Evolutionary conservation across 2,797 vertebrate genomes (phyloP).

Genomic region (Discoglossus pictus): DNA sequence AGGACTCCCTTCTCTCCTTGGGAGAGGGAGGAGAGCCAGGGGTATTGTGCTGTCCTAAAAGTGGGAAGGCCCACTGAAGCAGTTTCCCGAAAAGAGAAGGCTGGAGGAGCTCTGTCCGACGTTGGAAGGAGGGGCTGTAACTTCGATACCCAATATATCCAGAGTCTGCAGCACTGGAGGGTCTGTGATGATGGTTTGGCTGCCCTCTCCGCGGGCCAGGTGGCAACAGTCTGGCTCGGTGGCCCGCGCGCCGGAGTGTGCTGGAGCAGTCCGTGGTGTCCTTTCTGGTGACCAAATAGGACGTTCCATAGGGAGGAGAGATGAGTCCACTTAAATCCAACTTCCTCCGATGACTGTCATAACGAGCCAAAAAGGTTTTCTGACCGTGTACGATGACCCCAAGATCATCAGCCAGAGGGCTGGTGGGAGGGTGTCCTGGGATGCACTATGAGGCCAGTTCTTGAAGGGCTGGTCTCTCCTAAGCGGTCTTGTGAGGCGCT

Average conservation of each 20-base stretch:
- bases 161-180: slow-evolving; percentile 79
- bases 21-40: slow-evolving; percentile 42
- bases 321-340: slow-evolving; percentile 76
- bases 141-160: slow-evolving; percentile 92
- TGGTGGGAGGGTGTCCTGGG: slow-evolving; percentile 89
- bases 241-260: slow-evolving; percentile 49
- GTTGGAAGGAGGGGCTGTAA: slow-evolving; percentile 95
- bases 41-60: slow-evolving; percentile 62
- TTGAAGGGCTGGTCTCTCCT: slow-evolving; percentile 65
- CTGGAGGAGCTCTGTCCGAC: slow-evolving; percentile 91
- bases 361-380: slow-evolving; percentile 81
- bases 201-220: slow-evolving; percentile 60
- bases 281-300: slow-evolving; percentile 60
- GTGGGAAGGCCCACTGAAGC: slow-evolving; percentile 82
- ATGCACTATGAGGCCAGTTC: slow-evolving; percentile 89
- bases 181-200: slow-evolving; percentile 57
- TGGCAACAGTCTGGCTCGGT: slow-evolving; percentile 46
- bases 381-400: slow-evolving; percentile 76
- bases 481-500: slow-evolving; percentile 91
- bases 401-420: slow-evolving; percentile 63
- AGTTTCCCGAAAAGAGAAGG: slow-evolving; percentile 90
- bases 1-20: slow-evolving; percentile 48
- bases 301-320: slow-evolving; percentile 64
- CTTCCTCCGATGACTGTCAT: slow-evolving; percentile 82
- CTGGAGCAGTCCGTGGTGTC: slow-evolving; percentile 39